Evolutionary conservation across 2,113 vertebrate genomes (phyloP), one percentile per base, ranked within the genome.

Genomic region (Grallaria varia): DNA sequence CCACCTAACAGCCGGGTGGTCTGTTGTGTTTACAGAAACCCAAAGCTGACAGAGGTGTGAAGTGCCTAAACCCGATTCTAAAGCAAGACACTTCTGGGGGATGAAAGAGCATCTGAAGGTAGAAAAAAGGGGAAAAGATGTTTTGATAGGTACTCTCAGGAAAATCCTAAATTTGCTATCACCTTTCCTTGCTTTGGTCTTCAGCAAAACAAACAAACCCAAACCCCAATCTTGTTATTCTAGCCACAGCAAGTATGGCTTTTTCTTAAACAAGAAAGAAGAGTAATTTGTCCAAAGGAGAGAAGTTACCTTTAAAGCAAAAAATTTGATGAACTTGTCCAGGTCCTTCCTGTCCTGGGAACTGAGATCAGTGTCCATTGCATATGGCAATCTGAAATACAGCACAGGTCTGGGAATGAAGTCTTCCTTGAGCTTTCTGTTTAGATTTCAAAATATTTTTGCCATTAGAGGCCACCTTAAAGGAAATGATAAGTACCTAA

Each of bases 251-350:
- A 66, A 71, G 24, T 21, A 27, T 0, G 17, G 12, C 6, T 9
- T 35, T 56, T 79, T 59, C 42, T 69, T 68, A 47, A 89, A 31
- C 2, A 88, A 73, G 56, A 77, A 96, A 91, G 73, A 76, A 96
- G 76, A 68, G 50, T 56, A 28, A 68, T 73, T 92, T 88, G 50
- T 20, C 31, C 30, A 45, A 31, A 96, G 71, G 35, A 94, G 7
- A 78, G 89, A 68, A 62, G 67, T 96, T 97, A 99, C 99, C 99
- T 99, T 99, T 92, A 99, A 97, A 82, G 99, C 99, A 98, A 99
- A 99, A 98, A 99, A 99, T 96, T 99, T 99, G 89, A 99, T 99
- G 96, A 99, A 99, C 96, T 99, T 99, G 98, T 99, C 99, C 98
- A 99, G 97, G 98, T 99, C 99, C 97, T 99, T 99, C 96, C 99